These are phyloP conservation scores for Patella vulgata DNA, from an alignment of 1,140 invertebrate genomes.

Conservation along the genomic window DNA sequence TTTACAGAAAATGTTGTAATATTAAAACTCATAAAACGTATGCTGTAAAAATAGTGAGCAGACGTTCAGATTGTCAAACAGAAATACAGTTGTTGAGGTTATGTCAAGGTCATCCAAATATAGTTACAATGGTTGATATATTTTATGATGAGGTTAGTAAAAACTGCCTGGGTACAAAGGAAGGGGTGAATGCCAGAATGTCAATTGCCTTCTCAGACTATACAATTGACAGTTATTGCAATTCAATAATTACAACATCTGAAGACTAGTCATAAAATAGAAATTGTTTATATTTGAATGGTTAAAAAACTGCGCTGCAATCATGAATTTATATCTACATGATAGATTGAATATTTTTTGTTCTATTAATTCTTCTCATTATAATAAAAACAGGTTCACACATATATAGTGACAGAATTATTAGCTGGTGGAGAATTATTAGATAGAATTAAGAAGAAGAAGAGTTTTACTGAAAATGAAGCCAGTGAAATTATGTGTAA, in stretches of 20 bases:
- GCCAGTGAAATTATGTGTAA: constrained; percentile 78
- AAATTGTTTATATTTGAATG: too few species aligned
- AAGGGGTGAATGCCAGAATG: not conserved
- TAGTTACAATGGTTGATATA: constrained; percentile 86
- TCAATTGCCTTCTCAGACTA: not conserved
- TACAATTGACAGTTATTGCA: too few species aligned
- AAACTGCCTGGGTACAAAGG: not conserved
- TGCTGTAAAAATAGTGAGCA: constrained; percentile 91
- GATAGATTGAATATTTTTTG: too few species aligned
- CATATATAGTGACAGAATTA: constrained; percentile 87
- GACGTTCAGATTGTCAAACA: constrained; percentile 73
- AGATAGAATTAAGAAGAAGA: constrained; percentile 73
- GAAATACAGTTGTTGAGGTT: constrained; percentile 82
- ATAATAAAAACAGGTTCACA: constrained; percentile 51
- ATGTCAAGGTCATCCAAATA: constrained; percentile 88
- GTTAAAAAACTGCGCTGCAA: too few species aligned
- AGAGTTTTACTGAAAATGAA: constrained; percentile 77
- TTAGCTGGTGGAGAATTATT: constrained; percentile 90
- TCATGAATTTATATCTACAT: too few species aligned
- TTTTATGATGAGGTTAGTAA: constrained; percentile 78
- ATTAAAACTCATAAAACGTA: constrained; percentile 77
- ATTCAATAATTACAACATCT: not conserved
- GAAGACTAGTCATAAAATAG: too few species aligned
- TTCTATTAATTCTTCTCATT: too few species aligned
- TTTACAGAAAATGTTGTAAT: constrained; percentile 82